Evolutionary conservation across 1,140 invertebrate genomes (phyloP), one percentile per base, ranked within the genome.

Genomic region (Lordiphosa mommai): DNA sequence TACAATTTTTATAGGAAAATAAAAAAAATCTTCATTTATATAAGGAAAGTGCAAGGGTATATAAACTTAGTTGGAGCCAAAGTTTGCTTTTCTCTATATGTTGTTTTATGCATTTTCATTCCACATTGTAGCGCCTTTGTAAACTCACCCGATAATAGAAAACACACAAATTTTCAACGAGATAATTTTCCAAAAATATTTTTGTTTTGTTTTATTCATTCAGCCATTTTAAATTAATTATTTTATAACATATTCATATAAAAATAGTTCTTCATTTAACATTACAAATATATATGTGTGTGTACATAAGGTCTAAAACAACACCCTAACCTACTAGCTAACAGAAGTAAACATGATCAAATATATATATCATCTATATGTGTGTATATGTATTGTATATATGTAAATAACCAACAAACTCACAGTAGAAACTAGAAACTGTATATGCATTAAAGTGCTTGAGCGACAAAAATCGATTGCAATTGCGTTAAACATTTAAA

Each of bases 181-280:
- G 16, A 16, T 29, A 34, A 55, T 33, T 36, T 52, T 44, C 23
- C 6, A 27, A 1, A 23, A 27, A 56, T 53, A 36, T 63, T 69
- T 69, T 63, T 48, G 29, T 40, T 59, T 61, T 48, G 23, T 51
- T 79, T 80, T 80, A 80, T 82, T 82, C 74, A 74, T 58, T 80
- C 76, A 80, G 76, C 74, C 74, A 82, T 76, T 60, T 82, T 63
- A 76, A 41, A 71, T 46, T 71, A 82, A 9, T 60, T 71, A 71
- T 67, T 61, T 61, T 76, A 76, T 6, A 27, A 27, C 58, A 67
- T 71, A 55, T 66, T 61, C 58, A 76, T 76, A 82, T 59, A 77
- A 84, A 82, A 84, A 84, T 76, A 82, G 40, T 72, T 64, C 17
- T 72, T 72, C 53, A 49, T 55, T 72, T 63, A 58, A 20, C 10